Evolutionary conservation across 35 echinoderm and acorn worm genomes (phyloP).

Genomic region (Heliocidaris tuberculata): DNA sequence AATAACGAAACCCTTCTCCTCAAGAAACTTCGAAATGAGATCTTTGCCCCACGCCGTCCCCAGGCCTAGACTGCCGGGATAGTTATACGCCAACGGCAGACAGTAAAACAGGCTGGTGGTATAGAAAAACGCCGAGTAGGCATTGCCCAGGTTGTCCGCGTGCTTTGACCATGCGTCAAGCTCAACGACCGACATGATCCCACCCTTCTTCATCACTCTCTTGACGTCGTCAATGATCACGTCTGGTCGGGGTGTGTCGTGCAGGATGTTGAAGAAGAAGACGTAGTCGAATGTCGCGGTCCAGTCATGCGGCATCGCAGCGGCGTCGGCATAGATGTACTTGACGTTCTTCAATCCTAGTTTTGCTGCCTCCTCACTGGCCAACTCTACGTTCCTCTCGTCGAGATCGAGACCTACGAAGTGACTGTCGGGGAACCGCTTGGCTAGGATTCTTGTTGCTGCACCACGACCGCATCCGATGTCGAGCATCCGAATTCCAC

Average conservation of each 20-base stretch:
- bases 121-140: constrained; percentile 75
- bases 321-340: constrained; percentile 73
- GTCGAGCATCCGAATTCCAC: constrained; percentile 74
- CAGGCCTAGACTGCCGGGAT: constrained; percentile 62
- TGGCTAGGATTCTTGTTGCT: constrained; percentile 67
- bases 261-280: constrained; percentile 77
- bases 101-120: constrained; percentile 95
- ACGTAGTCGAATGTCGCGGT: constrained; percentile 77
- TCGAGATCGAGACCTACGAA: constrained; percentile 91
- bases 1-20: constrained; percentile 60
- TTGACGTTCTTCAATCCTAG: constrained; percentile 75
- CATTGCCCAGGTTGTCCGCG: constrained; percentile 76
- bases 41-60: constrained; percentile 95
- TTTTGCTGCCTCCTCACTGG: constrained; percentile 53
- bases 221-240: constrained; percentile 65
- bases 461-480: constrained; percentile 86
- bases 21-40: constrained; percentile 53
- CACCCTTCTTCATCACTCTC: constrained; percentile 76
- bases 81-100: constrained; percentile 79
- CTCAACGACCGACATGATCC: constrained; percentile 77
- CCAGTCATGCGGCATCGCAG: constrained; percentile 70
- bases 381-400: constrained; percentile 60
- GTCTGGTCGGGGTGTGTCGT: constrained; percentile 82
- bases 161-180: constrained; percentile 70
- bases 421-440: constrained; percentile 77